Base-by-base conservation (phyloP, 2,797 vertebrate species). In the Bufotes viridis region DNA sequence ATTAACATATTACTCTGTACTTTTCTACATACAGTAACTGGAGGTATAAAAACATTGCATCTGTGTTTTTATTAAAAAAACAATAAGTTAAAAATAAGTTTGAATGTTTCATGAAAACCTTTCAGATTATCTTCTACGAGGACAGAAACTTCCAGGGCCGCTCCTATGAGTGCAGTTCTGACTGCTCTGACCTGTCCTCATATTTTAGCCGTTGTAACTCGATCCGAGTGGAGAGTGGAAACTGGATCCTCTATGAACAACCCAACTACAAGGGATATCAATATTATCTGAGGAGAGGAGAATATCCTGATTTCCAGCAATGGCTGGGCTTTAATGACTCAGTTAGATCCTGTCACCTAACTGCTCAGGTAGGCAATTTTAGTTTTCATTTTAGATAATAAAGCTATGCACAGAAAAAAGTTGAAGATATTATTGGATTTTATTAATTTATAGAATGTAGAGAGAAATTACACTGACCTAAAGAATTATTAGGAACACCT, bases 281-380 rank as follows among this genome's bases (percentile, higher is more conserved):
- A 93, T 94, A 92, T 87, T 96, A 95, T 91, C 13, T 96, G 90
- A 95, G 91, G 87, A 95, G 93, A 89, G 95, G 95, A 24, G 95
- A 96, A 90, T 95, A 96, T 91, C 58, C 88, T 6, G 95, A 96
- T 90, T 94, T 95, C 90, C 95, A 96, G 90, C 94, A 94, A 86
- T 92, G 95, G 94, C 93, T 93, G 92, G 94, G 93, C 90, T 94
- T 94, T 92, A 95, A 95, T 80, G 95, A 95, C 88, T 80, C 69
- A 85, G 94, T 96, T 91, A 94, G 93, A 78, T 96, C 95, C 79
- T 96, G 95, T 91, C 93, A 93, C 74, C 93, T 95, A 92, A 96
- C 95, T 90, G 93, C 95, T 60, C 80, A 84, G 22, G 95, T 96
- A 94, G 14, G 86, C 51, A 7, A 15, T 34, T 17, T 13, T 17